Evolutionary conservation across 2,113 vertebrate species (phyloP).

Genomic region (Tyto alba): DNA sequence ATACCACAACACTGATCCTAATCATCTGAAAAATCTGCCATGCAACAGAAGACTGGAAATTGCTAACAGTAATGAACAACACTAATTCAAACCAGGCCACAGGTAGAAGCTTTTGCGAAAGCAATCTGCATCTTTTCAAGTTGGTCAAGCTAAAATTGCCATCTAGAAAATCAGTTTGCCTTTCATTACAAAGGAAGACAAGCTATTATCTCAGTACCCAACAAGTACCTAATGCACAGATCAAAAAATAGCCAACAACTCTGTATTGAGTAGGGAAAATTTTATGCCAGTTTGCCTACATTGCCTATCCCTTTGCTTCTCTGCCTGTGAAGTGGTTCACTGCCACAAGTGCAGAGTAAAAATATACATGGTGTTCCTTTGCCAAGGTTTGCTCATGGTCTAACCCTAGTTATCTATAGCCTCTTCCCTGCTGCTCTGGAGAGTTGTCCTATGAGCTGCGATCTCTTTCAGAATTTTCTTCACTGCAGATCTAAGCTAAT

Average conservation of each 20-base stretch:
- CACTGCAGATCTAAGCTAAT: not conserved
- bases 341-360: not conserved
- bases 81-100: constrained; percentile 11
- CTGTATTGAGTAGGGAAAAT: not conserved
- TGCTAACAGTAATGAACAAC: constrained; percentile 16
- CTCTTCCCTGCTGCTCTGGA: not conserved
- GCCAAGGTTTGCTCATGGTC: accelerated
- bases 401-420: not conserved
- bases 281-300: not conserved
- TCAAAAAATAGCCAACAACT: not conserved
- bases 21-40: constrained; percentile 50
- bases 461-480: not conserved
- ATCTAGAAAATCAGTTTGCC: not conserved
- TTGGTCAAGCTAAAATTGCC: not conserved
- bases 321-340: not conserved
- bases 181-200: not conserved
- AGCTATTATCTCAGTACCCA: not conserved
- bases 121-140: constrained; percentile 16
- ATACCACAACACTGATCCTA: not conserved
- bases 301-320: not conserved
- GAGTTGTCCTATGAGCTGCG: not conserved
- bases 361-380: not conserved
- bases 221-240: not conserved
- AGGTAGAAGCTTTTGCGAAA: not conserved
- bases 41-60: constrained; percentile 38